These are phyloP conservation scores for Digitonthophagus gazella DNA, from an alignment of 2,888 invertebrate species.

Conservation along the genomic window DNA sequence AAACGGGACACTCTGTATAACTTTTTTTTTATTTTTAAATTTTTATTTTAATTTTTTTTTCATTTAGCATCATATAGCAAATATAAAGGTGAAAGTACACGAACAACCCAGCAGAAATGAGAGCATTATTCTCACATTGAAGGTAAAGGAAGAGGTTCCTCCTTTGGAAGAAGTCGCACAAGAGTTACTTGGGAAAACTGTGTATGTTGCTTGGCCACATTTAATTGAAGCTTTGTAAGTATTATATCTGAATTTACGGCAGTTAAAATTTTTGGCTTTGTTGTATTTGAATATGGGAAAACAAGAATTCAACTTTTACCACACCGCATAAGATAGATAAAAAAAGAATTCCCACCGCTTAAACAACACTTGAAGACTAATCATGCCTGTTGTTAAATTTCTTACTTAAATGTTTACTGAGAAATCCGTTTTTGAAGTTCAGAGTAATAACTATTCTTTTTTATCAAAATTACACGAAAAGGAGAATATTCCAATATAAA, in stretches of 20 bases:
- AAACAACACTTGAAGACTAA: background rate
- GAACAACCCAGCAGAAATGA: constrained; percentile 78
- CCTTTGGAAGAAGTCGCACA: constrained; percentile 51
- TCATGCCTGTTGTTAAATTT: background rate
- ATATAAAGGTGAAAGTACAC: constrained; percentile 81
- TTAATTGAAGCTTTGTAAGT: constrained; percentile 76
- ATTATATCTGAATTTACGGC: background rate
- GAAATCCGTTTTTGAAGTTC: too few relatives aligned
- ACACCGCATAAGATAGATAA: background rate
- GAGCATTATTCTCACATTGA: constrained; percentile 76
- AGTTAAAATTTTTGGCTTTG: background rate
- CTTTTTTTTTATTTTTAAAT: constrained; percentile 15
- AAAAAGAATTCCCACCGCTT: background rate
- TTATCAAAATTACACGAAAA: too few relatives aligned
- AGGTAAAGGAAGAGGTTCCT: constrained; percentile 48
- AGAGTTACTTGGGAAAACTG: constrained; percentile 67
- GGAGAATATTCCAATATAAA: too few relatives aligned
- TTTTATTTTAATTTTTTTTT: constrained; percentile 30
- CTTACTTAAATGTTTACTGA: too few relatives aligned
- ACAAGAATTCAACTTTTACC: background rate
- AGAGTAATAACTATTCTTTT: too few relatives aligned
- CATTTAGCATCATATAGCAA: constrained; percentile 54
- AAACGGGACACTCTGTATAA: too few relatives aligned
- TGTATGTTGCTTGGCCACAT: constrained; percentile 92
- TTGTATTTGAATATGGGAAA: background rate